Evolutionary conservation across 30 jellyfish, hydroid and myxozoan species (phyloP).

Genomic region (Hydra vulgaris): DNA sequence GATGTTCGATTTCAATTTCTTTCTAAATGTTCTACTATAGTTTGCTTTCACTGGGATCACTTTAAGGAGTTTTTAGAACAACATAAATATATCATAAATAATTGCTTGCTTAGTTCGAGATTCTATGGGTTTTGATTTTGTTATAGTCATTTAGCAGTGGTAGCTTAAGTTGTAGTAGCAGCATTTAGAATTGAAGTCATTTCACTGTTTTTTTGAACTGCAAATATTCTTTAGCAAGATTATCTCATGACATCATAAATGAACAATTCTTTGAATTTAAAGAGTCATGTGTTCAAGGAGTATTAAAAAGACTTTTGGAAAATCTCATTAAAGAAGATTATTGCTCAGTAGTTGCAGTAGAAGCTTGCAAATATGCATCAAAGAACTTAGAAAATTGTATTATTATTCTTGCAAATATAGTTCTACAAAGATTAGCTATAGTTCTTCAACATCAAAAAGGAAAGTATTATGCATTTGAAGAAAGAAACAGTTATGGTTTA

Average conservation of each 20-base stretch:
- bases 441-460: neutral
- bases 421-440: neutral
- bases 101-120: neutral
- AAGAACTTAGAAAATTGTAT: too few species aligned
- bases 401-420: neutral
- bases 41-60: neutral
- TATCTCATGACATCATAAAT: neutral
- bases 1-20: neutral
- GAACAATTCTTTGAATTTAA: neutral
- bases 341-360: neutral
- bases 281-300: neutral
- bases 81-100: neutral
- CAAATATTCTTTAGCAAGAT: neutral
- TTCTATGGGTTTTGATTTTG: neutral
- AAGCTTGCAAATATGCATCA: neutral
- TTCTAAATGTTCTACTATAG: neutral
- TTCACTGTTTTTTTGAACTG: neutral
- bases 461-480: neutral
- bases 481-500: neutral
- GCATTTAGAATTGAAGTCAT: neutral
- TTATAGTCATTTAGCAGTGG: too few species aligned
- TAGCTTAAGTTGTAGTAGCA: neutral
- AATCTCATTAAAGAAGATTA: neutral
- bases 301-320: neutral
- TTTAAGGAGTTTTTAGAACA: neutral